phyloP scores from a whole-genome alignment of 1,140 invertebrate species.

The Drosophila aff. region DNA sequence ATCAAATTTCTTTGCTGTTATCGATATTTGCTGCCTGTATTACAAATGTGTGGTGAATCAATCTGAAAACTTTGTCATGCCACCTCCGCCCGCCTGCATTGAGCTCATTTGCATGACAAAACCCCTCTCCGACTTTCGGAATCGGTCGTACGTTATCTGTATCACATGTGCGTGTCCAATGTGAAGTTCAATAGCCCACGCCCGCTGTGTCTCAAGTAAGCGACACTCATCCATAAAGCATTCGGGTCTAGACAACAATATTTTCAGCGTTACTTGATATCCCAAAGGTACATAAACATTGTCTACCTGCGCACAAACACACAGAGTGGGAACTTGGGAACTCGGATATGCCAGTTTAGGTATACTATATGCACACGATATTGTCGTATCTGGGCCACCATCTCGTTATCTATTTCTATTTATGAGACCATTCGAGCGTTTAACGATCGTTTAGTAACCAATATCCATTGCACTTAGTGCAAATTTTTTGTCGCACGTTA shows the following conservation, averaged over 20 bases:
- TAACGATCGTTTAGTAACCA: constrained; percentile 22
- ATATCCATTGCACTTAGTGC: constrained; percentile 7
- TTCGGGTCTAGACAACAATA: constrained; percentile 46
- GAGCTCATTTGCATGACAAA: constrained; percentile 16
- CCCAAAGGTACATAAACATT: constrained; percentile 11
- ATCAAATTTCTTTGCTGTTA: not conserved
- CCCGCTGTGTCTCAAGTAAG: constrained; percentile 20
- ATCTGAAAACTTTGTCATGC: constrained; percentile 18
- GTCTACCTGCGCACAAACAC: constrained; percentile 1
- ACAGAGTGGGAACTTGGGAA: not conserved
- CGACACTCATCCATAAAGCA: constrained; percentile 21
- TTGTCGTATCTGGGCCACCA: constrained; percentile 14
- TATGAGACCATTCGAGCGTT: constrained; percentile 13
- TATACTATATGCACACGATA: constrained; percentile 23
- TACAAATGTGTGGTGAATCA: constrained; percentile 15
- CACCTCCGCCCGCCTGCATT: not conserved
- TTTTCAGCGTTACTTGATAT: constrained; percentile 63
- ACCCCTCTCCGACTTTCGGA: constrained; percentile 6
- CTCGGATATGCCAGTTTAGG: constrained; percentile 19
- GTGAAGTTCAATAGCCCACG: constrained; percentile 46
- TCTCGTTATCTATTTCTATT: constrained; percentile 11
- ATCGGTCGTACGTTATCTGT: constrained; percentile 16
- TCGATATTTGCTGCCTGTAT: constrained; percentile 2
- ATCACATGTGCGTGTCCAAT: constrained; percentile 14
- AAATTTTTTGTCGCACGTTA: constrained; percentile 4